Evolutionary conservation across 2,797 vertebrate species (phyloP).

Genomic region (Heterohyrax brucei): DNA sequence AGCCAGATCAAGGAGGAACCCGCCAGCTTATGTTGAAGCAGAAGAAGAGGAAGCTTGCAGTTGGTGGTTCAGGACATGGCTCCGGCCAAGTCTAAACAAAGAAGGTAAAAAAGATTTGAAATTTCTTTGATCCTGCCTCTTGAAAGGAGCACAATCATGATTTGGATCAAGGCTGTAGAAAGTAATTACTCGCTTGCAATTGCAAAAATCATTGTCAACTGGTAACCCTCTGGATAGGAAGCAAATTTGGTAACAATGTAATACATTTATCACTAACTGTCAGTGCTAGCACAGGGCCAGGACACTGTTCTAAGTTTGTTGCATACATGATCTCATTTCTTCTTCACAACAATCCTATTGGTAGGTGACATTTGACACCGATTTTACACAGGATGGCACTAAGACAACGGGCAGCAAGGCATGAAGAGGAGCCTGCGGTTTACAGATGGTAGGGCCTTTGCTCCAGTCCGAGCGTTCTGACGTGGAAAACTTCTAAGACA

Average conservation of each 20-base stretch:
- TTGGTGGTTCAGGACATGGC: background rate
- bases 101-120: background rate
- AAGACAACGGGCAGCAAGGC: background rate
- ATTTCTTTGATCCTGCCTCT: background rate
- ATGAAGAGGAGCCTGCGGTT: background rate
- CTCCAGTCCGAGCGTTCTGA: background rate
- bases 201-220: background rate
- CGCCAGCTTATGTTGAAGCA: rapidly evolving
- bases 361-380: background rate
- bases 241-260: background rate
- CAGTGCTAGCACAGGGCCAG: background rate
- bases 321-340: background rate
- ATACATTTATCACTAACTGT: background rate
- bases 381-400: background rate
- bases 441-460: background rate
- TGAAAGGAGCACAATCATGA: background rate
- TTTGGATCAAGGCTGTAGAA: background rate
- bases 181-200: background rate
- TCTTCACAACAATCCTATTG: background rate
- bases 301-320: background rate
- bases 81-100: background rate
- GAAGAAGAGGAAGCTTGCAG: background rate
- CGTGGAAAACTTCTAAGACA: background rate
- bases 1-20: background rate
- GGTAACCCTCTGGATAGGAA: background rate